phyloP scores from a whole-genome alignment of 2,888 invertebrate species.

The Tipula vernalis region DNA sequence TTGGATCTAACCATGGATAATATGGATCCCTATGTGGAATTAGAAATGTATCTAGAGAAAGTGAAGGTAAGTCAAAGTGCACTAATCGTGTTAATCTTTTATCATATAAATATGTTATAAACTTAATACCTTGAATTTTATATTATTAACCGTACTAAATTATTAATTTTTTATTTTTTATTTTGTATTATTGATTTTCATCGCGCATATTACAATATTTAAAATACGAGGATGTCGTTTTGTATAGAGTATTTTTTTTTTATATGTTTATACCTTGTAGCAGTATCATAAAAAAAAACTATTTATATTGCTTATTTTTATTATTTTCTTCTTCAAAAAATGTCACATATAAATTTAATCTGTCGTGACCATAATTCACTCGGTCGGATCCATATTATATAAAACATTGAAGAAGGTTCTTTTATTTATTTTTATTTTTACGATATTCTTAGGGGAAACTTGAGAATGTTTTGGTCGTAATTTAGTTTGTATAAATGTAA shows the following conservation, averaged over 20 bases:
- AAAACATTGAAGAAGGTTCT: background rate
- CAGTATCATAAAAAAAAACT: background rate
- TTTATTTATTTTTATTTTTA: background rate
- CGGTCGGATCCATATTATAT: constrained; percentile 6
- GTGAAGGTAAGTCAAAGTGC: constrained; percentile 29
- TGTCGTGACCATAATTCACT: constrained; percentile 9
- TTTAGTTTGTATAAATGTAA: background rate
- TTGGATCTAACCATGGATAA: background rate
- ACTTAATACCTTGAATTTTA: background rate
- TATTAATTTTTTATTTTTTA: background rate
- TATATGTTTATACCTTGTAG: background rate
- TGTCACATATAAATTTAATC: constrained; percentile 7
- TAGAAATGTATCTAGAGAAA: constrained; percentile 33
- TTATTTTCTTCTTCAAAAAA: background rate
- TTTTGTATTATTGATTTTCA: background rate
- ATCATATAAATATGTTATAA: background rate
- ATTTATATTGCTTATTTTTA: background rate
- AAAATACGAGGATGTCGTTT: background rate
- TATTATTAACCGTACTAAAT: background rate
- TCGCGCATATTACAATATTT: background rate
- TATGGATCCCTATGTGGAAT: constrained; percentile 30
- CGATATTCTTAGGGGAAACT: background rate
- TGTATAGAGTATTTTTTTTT: background rate
- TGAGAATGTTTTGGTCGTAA: background rate
- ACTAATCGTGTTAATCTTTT: background rate